Percentiles rank a stretch among this genome's conserved stretches.
These are phyloP conservation scores for Macaria notata DNA, from an alignment of 2,888 invertebrate species.

Conservation along the genomic window DNA sequence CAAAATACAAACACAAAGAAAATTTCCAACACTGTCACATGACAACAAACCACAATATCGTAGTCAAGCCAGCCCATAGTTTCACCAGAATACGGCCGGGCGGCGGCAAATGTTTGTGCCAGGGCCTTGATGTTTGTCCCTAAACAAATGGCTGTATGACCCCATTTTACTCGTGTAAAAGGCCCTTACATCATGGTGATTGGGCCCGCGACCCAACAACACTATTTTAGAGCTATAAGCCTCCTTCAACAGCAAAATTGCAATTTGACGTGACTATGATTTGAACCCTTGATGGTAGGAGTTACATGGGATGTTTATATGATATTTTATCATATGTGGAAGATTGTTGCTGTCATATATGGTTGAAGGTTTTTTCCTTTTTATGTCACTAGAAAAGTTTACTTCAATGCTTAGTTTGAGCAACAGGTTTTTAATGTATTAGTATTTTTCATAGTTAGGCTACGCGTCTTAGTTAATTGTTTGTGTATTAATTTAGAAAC, in stretches of 20 bases:
- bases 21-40: neutral
- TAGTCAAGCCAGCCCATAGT: constrained; percentile 29
- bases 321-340: too few relatives aligned
- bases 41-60: neutral
- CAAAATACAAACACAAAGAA: too few relatives aligned
- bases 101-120: constrained; percentile 43
- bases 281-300: neutral
- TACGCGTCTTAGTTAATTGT: too few relatives aligned
- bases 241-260: constrained; percentile 3
- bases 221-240: constrained; percentile 6
- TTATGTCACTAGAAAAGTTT: too few relatives aligned
- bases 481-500: too few relatives aligned
- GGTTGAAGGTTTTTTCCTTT: too few relatives aligned
- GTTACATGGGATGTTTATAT: neutral
- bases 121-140: constrained; percentile 42
- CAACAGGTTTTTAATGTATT: too few relatives aligned
- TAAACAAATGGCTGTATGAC: constrained; percentile 51
- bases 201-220: constrained; percentile 10
- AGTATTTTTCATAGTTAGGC: too few relatives aligned
- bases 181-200: constrained; percentile 21
- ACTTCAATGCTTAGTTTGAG: too few relatives aligned
- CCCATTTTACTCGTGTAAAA: constrained; percentile 37
- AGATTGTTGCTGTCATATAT: too few relatives aligned
- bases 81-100: constrained; percentile 29
- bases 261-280: neutral